Evolutionary conservation across 1,140 invertebrate species (phyloP), one percentile per base, ranked within the genome.

Genomic region (Oscheius sp.): DNA sequence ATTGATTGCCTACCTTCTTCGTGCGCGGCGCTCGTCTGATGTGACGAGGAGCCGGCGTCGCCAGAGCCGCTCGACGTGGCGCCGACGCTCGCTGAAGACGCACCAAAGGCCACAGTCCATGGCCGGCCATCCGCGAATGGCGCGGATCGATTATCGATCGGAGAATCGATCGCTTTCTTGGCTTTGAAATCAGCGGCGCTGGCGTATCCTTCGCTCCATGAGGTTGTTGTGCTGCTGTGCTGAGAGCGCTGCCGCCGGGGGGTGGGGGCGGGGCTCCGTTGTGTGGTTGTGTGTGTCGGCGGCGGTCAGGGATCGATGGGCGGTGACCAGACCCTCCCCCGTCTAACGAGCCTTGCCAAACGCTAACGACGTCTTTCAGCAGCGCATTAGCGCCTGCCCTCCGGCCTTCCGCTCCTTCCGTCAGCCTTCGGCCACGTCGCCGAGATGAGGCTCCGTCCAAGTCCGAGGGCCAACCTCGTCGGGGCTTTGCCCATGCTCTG

Each of bases 11-110:
- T 38, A 71, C 69, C 69, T 77, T 58, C 82, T 72, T 35, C 80
- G 73, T 13, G 82, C 82, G 31, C 80, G 76, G 36, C 77, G 66
- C 42, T 83, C 82, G 70, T 83, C 82, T 61, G 80, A 74, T 18
- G 82, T 84, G 55, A 83, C 76, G 18, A 83, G 67, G n/a, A 79
- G 73, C 35, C 67, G 35, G 35, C 63, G 38, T 63, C 79, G 45
- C 73, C 64, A 78, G 3, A 80, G 46, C 42, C 66, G 68, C 63
- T 73, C 72, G 38, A 79, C 59, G 32, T 72, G 71, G 42, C 76
- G 68, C 38, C 75, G 68, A 20, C 75, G 55, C 49, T 78, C 76
- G 55, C 63, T 69, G 55, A 76, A 64, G 38, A 78, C 55, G 62
- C 76, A 78, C 68, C 74, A 76, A 28, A 78, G 42, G 31, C 68